Conservation (phyloP, 2,888 invertebrate genomes). For the Lepeophtheirus nordmannii region DNA sequence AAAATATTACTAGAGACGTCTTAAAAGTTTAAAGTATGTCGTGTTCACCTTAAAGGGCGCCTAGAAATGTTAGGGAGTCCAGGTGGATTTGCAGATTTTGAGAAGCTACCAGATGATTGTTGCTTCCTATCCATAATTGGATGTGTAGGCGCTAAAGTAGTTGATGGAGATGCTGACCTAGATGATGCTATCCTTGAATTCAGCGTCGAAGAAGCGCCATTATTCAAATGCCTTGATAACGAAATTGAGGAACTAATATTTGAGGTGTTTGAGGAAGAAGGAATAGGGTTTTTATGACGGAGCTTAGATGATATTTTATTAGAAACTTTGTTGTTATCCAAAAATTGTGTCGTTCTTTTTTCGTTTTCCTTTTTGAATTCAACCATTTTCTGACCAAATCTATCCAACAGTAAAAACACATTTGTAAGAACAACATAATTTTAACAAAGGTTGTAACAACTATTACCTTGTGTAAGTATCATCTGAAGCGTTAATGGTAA, state of each 20-base stretch:
- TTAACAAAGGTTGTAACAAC: neutral
- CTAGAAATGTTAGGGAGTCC: neutral
- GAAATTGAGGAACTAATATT: slow-evolving; percentile 3
- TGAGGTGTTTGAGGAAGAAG: neutral
- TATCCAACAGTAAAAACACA: neutral
- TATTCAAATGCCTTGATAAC: neutral
- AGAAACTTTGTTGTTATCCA: slow-evolving; percentile 10
- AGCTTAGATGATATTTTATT: slow-evolving; percentile 3
- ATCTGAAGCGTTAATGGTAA: slow-evolving; percentile 85
- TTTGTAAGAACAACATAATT: neutral
- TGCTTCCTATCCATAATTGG: slow-evolving; percentile 2
- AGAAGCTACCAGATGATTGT: neutral
- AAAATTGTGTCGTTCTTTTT: slow-evolving; percentile 7
- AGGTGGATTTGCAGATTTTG: slow-evolving; percentile 27
- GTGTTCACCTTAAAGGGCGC: slow-evolving; percentile 15
- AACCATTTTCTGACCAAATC: slow-evolving; percentile 21
- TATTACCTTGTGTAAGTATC: slow-evolving; percentile 76
- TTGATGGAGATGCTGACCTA: slow-evolving; percentile 8
- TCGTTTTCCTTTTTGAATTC: slow-evolving; percentile 23
- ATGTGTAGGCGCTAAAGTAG: neutral
- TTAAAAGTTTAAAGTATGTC: slow-evolving; percentile 24
- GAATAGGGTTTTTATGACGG: slow-evolving; percentile 10
- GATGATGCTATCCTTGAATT: slow-evolving; percentile 26
- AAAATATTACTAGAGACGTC: slow-evolving; percentile 29
- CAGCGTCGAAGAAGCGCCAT: slow-evolving; percentile 29